Evolutionary conservation across 2,797 vertebrate species (phyloP), one percentile per base, ranked within the genome.

Genomic region (Pachyuromys duprasi): DNA sequence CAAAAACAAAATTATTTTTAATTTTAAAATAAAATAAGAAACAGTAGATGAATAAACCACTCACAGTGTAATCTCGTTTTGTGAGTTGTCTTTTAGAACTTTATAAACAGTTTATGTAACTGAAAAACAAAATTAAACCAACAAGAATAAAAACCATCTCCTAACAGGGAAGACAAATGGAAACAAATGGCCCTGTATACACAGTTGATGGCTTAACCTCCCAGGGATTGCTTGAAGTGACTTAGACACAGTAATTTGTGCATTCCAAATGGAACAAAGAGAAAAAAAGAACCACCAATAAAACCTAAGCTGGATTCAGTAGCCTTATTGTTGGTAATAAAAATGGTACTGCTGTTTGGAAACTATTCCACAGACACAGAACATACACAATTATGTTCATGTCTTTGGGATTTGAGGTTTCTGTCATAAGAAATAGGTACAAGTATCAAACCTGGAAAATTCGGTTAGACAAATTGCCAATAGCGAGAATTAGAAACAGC

Each of bases 21-120:
- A 80, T 14, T 62, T 31, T 49, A 39, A 57, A 87, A 39, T 60
- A 87, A 91, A 72, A 87, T 39, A 57, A 90, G 90, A 94, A 84
- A 89, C 75, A 86, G 81, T 82, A 86, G 65, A 91, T 89, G 28
- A 90, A 76, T 74, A 95, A 92, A 69, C 88, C 39, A 55, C 70
- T 92, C 90, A 92, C 62, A 92, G 93, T 86, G 91, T 89, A 90
- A n/a, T 70, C 60, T 89, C 62, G 5, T 92, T 96, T 95, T 76
- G 8, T 78, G 95, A 95, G 75, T 74, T 91, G 91, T 72, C 86
- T 96, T 96, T 94, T 87, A 53, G 79, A 86, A 60, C 70, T 45
- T 55, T 93, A 72, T 94, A 92, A 96, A 96, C 91, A 76, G 96
- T 97, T 95, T 93, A 80, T 76, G 74, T 90, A 95, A 93, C 91